Percentiles rank a stretch among this genome's conserved stretches.
These are phyloP conservation scores for Apamea monoglypha DNA, from an alignment of 2,888 invertebrate species.

Conservation along the genomic window DNA sequence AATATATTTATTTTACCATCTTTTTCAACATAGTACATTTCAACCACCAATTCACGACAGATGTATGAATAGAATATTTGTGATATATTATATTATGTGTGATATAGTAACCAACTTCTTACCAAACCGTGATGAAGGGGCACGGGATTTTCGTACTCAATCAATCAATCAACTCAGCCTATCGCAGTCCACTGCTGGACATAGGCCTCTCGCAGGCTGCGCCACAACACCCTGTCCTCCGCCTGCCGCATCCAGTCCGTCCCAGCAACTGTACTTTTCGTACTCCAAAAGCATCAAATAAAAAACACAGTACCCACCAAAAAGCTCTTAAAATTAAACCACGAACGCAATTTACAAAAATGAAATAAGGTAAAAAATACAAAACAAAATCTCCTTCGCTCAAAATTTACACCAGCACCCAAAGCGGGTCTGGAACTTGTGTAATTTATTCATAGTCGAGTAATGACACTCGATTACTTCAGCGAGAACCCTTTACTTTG, in stretches of 20 bases:
- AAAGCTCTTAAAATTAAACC: slow-evolving; percentile 45
- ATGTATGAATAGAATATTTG: background rate
- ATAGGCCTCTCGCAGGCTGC: too few relatives aligned
- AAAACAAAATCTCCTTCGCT: slow-evolving; percentile 55
- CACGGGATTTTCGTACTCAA: background rate
- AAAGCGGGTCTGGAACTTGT: slow-evolving; percentile 80
- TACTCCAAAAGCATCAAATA: background rate
- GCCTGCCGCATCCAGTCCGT: too few relatives aligned
- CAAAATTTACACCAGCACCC: slow-evolving; percentile 67
- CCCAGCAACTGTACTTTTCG: too few relatives aligned
- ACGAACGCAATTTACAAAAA: slow-evolving; percentile 44
- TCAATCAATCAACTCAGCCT: too few relatives aligned
- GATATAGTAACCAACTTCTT: background rate
- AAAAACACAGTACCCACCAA: slow-evolving; percentile 24
- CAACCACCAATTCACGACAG: background rate
- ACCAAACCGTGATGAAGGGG: background rate
- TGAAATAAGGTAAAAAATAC: slow-evolving; percentile 8
- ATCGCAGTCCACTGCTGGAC: too few relatives aligned
- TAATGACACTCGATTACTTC: slow-evolving; percentile 90
- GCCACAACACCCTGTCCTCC: too few relatives aligned
- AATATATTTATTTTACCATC: background rate
- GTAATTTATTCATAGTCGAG: slow-evolving; percentile 90
- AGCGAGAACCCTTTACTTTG: slow-evolving; percentile 86
- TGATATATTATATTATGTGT: background rate
- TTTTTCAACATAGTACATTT: background rate